These are phyloP conservation scores for Sebastes dallii DNA, from an alignment of 2,797 vertebrate genomes.

Conservation along the genomic window DNA sequence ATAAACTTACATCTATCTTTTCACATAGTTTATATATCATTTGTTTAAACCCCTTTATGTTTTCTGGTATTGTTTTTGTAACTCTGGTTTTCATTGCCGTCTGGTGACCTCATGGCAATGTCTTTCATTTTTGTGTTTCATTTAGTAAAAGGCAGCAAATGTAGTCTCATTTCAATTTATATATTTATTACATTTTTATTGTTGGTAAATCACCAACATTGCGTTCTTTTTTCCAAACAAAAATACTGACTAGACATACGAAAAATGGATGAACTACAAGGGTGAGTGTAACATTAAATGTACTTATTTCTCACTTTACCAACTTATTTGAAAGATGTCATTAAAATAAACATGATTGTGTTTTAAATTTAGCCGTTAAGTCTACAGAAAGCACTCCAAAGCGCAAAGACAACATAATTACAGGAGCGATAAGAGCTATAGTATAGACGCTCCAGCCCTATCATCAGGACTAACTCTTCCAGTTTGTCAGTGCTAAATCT, in stretches of 20 bases:
- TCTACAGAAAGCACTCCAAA: not conserved
- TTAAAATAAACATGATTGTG: not conserved
- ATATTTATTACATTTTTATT: not conserved
- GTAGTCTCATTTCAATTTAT: not conserved
- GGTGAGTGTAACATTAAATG: not conserved
- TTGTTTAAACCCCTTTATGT: not conserved
- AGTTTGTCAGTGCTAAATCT: constrained; percentile 49
- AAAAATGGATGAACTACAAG: not conserved
- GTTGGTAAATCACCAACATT: not conserved
- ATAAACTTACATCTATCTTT: not conserved
- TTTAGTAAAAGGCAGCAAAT: not conserved
- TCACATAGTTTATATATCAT: not conserved
- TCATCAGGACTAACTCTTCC: constrained; percentile 57
- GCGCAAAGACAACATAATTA: constrained; percentile 39
- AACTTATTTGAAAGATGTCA: not conserved
- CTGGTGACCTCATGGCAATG: not conserved
- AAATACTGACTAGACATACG: not conserved
- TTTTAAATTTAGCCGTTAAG: not conserved
- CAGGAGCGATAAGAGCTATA: constrained; percentile 23
- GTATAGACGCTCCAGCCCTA: constrained; percentile 12
- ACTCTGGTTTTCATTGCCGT: not conserved
- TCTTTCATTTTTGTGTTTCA: not conserved
- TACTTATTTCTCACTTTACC: not conserved
- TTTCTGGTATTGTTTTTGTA: not conserved
- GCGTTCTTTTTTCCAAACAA: not conserved